Base-by-base conservation (phyloP, 2,113 vertebrate genomes). In the Tenrec ecaudatus region DNA sequence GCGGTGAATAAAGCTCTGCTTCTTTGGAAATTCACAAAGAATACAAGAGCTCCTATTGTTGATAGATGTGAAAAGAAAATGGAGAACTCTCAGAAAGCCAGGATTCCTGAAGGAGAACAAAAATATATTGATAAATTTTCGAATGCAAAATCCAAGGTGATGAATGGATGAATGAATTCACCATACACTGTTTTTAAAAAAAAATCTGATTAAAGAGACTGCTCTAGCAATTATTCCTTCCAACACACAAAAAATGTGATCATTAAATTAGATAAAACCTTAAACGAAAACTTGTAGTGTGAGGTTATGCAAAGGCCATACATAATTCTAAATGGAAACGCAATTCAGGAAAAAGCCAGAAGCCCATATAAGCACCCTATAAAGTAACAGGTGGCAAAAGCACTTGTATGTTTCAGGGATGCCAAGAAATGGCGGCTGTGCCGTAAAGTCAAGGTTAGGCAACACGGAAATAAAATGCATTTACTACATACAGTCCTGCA, bases 341-440 rank as follows among this genome's bases (percentile, higher is more conserved):
- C 69, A 92, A 95, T 92, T 95, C 81, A 91, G 91, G 77, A 43
- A 94, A 96, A 96, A 89, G 38, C 86, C 93, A 95, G 93, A 96
- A 96, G 82, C 73, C 68, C 82, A 53, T 79, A 82, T 82, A 95
- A 94, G 90, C 82, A 91, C 60, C 89, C 62, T 79, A 91, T 95
- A 92, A 95, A 95, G 33, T 82, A 91, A 78, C 78, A 94, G 89
- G 94, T 95, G 91, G 57, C 85, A 89, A 9, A 93, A 78, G 43
- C 16, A 31, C 36, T 81, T 91, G n/a, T n/a, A 53, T 64, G 31
- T 76, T 89, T 92, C 64, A 96, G 68, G 95, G 81, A 84, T 57
- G 27, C 23, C 78, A 91, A 91, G 81, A 88, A 77, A 23, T 86
- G 43, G 43, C 92, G 15, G n/a, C 75, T 91, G n/a, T 75, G 91